phyloP scores from a whole-genome alignment of 2,888 invertebrate genomes.

The Empis livida region DNA sequence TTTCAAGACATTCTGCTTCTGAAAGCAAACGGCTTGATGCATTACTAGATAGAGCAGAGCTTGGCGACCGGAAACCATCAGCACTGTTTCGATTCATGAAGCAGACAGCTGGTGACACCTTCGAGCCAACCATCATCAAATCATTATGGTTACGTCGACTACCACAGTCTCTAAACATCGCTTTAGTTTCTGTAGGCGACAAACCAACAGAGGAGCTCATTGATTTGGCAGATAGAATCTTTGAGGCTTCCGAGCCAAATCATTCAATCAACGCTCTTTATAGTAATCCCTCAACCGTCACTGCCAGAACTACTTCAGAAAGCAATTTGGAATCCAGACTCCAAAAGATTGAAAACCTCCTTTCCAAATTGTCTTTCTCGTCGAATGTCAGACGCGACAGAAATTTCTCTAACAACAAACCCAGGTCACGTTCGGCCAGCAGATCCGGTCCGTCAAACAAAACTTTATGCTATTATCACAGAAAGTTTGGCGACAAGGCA shows the following conservation, averaged over 20 bases:
- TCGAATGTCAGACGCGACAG: too few species aligned
- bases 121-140: slow-evolving; percentile 1
- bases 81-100: slow-evolving; percentile 5
- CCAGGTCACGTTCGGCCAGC: too few species aligned
- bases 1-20: neutral
- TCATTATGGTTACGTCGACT: slow-evolving; percentile 3
- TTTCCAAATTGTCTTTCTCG: too few species aligned
- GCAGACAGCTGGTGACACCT: slow-evolving; percentile 1
- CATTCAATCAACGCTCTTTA: too few species aligned
- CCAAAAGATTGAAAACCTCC: too few species aligned
- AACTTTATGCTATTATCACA: neutral
- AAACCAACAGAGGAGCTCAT: slow-evolving; percentile 3
- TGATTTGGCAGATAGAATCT: slow-evolving; percentile 3
- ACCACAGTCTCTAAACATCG: slow-evolving; percentile 3
- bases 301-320: too few species aligned
- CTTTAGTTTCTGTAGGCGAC: slow-evolving; percentile 2
- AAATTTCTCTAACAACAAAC: too few species aligned
- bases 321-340: too few species aligned
- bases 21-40: slow-evolving; percentile 1
- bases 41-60: slow-evolving; percentile 3
- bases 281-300: too few species aligned
- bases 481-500: neutral
- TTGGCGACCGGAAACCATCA: slow-evolving; percentile 3
- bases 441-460: too few species aligned
- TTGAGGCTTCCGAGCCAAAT: neutral